Conservation (phyloP, 2,888 invertebrate genomes). For the Pegoplata infirma region DNA sequence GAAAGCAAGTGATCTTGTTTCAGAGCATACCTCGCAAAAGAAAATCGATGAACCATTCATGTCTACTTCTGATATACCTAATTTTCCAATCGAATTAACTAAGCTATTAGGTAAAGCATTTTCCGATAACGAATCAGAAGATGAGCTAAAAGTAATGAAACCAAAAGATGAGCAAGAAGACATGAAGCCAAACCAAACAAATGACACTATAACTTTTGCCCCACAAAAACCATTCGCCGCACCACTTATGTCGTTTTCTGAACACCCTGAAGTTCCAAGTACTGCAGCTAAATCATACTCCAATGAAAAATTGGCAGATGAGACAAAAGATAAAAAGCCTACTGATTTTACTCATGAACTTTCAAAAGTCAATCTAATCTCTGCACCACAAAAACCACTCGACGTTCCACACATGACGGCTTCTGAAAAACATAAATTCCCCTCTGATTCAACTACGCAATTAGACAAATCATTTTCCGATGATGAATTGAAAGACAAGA, state of each 20-base stretch:
- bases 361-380: neutral
- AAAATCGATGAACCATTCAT: no score
- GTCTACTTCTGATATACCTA: neutral
- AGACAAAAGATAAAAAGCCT: neutral
- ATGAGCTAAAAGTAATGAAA: conserved; percentile 6
- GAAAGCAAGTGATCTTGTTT: no score
- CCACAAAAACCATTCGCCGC: neutral
- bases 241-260: neutral
- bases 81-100: neutral
- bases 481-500: neutral
- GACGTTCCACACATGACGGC: neutral
- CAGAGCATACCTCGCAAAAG: no score
- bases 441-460: neutral
- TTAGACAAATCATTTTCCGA: neutral
- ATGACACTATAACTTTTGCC: no score
- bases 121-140: conserved; percentile 15
- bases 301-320: neutral
- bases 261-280: neutral
- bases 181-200: neutral
- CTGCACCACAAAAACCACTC: neutral
- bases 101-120: conserved; percentile 16
- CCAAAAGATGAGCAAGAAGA: no score
- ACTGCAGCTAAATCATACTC: neutral
- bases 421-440: conserved; percentile 7
- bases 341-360: neutral